Evolutionary conservation across 2,797 vertebrate genomes (phyloP).

Genomic region (Zalophus californianus): DNA sequence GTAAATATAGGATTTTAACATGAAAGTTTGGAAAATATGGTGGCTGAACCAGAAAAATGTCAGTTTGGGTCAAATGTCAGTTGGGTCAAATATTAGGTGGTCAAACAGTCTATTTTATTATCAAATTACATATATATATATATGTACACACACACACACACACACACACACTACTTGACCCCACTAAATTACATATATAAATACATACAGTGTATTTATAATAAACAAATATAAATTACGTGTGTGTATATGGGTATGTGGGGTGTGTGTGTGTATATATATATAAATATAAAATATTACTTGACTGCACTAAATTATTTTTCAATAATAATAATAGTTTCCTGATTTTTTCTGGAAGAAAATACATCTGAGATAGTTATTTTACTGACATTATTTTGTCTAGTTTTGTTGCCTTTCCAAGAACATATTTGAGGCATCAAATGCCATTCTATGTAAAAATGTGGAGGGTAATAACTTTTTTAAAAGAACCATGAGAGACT

Average conservation of each 20-base stretch:
- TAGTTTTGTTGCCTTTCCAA: conserved; percentile 48
- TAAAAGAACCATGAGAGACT: too few relatives aligned
- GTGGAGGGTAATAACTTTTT: neutral
- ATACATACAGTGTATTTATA: neutral
- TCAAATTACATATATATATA: neutral
- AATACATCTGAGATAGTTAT: neutral
- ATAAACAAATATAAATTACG: neutral
- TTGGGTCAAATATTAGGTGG: neutral
- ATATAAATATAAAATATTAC: neutral
- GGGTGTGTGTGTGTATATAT: neutral
- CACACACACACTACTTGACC: neutral
- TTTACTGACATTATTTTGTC: neutral
- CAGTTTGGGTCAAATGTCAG: neutral
- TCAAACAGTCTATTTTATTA: conserved; percentile 31
- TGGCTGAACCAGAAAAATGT: conserved; percentile 9
- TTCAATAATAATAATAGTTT: neutral
- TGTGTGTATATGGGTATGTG: neutral
- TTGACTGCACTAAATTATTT: neutral
- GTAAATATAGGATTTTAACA: neutral
- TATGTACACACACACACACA: neutral
- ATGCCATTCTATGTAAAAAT: conserved; percentile 36
- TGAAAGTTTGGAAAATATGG: neutral
- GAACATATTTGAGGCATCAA: conserved; percentile 26
- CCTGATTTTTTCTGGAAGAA: neutral
- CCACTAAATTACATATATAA: neutral